phyloP scores from a whole-genome alignment of 1,140 invertebrate genomes.

The Arctopsyche grandis region DNA sequence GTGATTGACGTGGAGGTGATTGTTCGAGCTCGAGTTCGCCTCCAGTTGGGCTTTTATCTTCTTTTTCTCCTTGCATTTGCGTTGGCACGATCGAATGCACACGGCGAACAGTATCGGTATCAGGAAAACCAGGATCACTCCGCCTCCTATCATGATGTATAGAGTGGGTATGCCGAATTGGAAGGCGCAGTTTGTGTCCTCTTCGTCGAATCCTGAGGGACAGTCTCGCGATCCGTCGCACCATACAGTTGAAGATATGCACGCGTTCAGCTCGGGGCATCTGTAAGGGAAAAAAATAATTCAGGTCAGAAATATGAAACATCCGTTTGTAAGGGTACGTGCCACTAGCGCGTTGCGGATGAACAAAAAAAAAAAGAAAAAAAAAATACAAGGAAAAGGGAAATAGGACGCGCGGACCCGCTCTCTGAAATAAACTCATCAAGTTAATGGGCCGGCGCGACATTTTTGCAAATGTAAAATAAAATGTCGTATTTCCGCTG shows the following conservation, averaged over 20 bases:
- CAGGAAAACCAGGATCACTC: conserved; percentile 66
- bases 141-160: conserved; percentile 72
- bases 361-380: conserved; percentile 33
- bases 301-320: conserved; percentile 5
- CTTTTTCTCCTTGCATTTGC: conserved; percentile 71
- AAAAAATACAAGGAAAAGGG: background rate
- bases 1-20: conserved; percentile 70
- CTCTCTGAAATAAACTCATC: conserved; percentile 54
- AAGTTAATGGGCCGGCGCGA: conserved; percentile 52
- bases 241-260: conserved; percentile 77
- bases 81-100: conserved; percentile 71
- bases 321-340: background rate
- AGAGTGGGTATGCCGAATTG: conserved; percentile 74
- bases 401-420: conserved; percentile 23
- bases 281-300: conserved; percentile 58
- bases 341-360: background rate
- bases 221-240: conserved; percentile 79
- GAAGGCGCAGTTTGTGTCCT: conserved; percentile 75
- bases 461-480: conserved; percentile 52
- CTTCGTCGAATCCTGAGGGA: conserved; percentile 79
- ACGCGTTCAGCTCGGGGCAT: conserved; percentile 78
- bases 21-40: conserved; percentile 62
- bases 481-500: conserved; percentile 49
- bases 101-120: conserved; percentile 70
- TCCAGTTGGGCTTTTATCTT: conserved; percentile 68